Evolutionary conservation across 2,888 invertebrate genomes (phyloP), one percentile per base, ranked within the genome.

Genomic region (Seladonia tumulorum): DNA sequence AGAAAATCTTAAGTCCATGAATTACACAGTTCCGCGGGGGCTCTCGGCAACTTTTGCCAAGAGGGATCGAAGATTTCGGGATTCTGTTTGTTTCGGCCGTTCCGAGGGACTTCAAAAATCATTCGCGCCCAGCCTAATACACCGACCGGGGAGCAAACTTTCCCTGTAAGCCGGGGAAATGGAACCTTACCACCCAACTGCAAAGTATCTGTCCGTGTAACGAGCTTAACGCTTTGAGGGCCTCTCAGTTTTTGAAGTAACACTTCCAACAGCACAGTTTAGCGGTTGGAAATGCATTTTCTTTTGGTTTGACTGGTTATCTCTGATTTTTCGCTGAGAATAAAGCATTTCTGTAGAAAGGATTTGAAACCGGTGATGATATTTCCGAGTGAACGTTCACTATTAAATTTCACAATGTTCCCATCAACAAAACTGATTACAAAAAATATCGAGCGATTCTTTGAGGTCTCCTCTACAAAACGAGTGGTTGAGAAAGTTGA

Each of bases 1-100:
- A 77, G 76, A 77, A 80, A 76, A 79, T 76, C 76, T 81, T 74
- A 84, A 86, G 81, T 71, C 47, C 71, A 63, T 77, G 75, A 78
- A 75, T 86, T 76, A 86, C 70, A 60, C 57, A 78, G 66, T 47
- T 63, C 71, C 49, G 74, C 35, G 70, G 74, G 12, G 25, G 12
- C 63, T 12, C 63, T 63, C 29, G n/a, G n/a, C 14, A 16, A 70
- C 39, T 53, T 73, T 75, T 47, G 14, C 60, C 35, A 63, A n/a
- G 22, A 42, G 18, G 68, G 77, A 77, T 73, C 42, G 25, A 29
- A 68, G 78, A 53, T 70, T 42, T 71, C 73, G 22, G 8, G 39
- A 45, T 39, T 71, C 49, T 57, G 57, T 66, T 82, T 53, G 60
- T 71, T n/a, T 29, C 45, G n/a, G 16, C 25, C 49, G 74, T 16